Evolutionary conservation across 2,113 vertebrate species (phyloP).

Genomic region (Carassius auratus): DNA sequence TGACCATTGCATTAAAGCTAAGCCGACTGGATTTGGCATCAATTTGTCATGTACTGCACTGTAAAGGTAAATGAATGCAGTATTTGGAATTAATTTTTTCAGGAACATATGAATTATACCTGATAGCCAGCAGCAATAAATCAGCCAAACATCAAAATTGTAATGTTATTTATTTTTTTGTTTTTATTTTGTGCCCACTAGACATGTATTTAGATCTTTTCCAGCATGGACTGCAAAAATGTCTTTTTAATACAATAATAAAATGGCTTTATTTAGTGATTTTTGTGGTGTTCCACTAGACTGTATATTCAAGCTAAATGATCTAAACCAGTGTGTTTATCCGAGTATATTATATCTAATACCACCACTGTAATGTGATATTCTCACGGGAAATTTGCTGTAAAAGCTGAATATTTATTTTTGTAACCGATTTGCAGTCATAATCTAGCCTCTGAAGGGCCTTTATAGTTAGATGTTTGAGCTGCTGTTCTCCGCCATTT

Average conservation of each 20-base stretch:
- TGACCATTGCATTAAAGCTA: background rate
- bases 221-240: background rate
- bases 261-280: background rate
- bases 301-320: background rate
- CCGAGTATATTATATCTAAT: background rate
- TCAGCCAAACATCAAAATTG: slow-evolving; percentile 9
- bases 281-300: background rate
- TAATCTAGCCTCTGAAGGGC: background rate
- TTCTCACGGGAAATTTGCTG: background rate
- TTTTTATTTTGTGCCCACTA: background rate
- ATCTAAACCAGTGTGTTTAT: background rate
- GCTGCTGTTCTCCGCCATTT: too few species aligned
- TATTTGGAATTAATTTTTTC: slow-evolving; percentile 8
- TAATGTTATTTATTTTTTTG: background rate
- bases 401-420: background rate
- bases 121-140: slow-evolving; percentile 25
- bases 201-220: background rate
- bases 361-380: background rate
- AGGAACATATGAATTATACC: background rate
- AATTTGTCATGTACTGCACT: background rate
- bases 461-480: background rate
- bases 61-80: slow-evolving; percentile 2
- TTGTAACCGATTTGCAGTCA: background rate
- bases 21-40: background rate
- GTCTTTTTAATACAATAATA: background rate